Conservation (phyloP, 2,113 vertebrate genomes). For the Nibea albiflora region DNA sequence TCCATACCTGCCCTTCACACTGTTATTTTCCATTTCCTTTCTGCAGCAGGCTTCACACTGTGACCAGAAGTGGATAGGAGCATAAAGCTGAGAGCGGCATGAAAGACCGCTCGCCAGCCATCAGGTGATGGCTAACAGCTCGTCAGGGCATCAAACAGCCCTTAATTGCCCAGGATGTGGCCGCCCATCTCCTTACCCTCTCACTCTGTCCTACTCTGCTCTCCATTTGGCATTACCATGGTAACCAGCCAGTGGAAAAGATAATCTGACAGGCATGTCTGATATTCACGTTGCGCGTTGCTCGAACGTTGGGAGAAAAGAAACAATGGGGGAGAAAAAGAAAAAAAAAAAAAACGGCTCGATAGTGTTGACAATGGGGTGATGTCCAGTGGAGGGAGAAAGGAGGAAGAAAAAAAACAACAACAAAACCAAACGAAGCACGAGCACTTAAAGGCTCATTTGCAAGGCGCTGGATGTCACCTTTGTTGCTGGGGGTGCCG, state of each 20-base stretch:
- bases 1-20: background rate
- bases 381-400: constrained; percentile 29
- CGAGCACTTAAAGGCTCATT: constrained; percentile 68
- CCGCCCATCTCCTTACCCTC: constrained; percentile 53
- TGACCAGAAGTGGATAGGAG: constrained; percentile 47
- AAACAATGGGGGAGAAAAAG: constrained; percentile 10
- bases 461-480: constrained; percentile 65
- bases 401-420: background rate
- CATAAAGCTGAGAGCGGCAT: constrained; percentile 57
- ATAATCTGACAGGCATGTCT: constrained; percentile 60
- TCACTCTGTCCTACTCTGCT: constrained; percentile 41
- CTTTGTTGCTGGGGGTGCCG: constrained; percentile 48
- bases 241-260: constrained; percentile 64
- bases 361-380: constrained; percentile 24
- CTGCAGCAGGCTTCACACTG: constrained; percentile 44
- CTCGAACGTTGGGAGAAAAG: constrained; percentile 37
- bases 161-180: constrained; percentile 76
- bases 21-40: constrained; percentile 4
- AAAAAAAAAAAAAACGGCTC: constrained; percentile 17
- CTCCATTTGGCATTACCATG: constrained; percentile 72
- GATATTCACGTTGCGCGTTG: constrained; percentile 50
- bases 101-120: constrained; percentile 50
- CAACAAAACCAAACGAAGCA: constrained; percentile 11
- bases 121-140: constrained; percentile 73
- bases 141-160: constrained; percentile 67